phyloP scores from a whole-genome alignment of 2,113 vertebrate genomes.

The Pleuronectes platessa region DNA sequence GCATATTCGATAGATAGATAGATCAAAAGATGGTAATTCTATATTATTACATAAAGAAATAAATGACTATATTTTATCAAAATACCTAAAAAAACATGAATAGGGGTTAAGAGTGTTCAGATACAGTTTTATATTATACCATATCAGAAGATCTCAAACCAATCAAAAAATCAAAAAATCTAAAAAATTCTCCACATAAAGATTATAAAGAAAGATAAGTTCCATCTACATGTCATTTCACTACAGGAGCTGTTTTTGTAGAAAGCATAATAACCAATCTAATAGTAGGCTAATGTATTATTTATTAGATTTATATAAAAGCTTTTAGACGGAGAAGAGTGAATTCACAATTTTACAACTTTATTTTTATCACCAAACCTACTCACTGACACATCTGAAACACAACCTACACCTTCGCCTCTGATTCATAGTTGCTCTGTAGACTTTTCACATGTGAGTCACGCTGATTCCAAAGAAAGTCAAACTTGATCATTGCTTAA shows the following conservation, averaged over 20 bases:
- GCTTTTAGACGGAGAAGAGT: neutral
- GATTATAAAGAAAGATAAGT: neutral
- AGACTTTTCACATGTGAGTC: neutral
- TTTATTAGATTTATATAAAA: neutral
- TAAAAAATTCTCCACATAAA: neutral
- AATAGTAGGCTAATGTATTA: neutral
- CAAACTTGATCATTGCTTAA: slow-evolving; percentile 45
- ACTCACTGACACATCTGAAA: neutral
- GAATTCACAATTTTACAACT: neutral
- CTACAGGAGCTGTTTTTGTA: neutral
- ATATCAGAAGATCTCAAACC: neutral
- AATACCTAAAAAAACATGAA: neutral
- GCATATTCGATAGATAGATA: too few species aligned
- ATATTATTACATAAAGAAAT: too few species aligned
- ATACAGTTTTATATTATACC: neutral
- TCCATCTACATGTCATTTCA: neutral
- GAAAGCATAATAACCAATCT: neutral
- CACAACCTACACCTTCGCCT: neutral
- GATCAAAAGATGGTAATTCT: too few species aligned
- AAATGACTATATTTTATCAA: too few species aligned
- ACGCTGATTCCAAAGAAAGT: neutral
- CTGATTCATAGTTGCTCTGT: neutral
- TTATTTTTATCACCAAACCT: neutral
- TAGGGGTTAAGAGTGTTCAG: neutral
- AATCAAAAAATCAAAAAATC: neutral